Percentiles rank a stretch among this genome's conserved stretches.
Evolutionary conservation across 2,797 vertebrate genomes (phyloP).

Genomic region (Galaxias olidus): DNA sequence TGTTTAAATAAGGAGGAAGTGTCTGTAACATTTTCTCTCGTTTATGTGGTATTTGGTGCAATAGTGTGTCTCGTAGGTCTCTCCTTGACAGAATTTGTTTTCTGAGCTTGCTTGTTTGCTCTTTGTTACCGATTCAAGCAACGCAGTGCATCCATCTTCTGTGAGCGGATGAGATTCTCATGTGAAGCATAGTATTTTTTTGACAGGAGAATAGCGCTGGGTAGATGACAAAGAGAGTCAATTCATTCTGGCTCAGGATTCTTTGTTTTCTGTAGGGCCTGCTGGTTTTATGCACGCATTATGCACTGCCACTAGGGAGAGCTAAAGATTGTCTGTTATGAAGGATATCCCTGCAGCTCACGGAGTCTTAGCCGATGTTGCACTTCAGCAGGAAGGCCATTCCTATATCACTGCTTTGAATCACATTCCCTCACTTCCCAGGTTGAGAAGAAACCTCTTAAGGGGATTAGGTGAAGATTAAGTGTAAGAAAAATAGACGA

Average conservation of each 20-base stretch:
- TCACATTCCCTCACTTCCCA: conserved; percentile 50
- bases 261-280: conserved; percentile 34
- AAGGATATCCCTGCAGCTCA: conserved; percentile 11
- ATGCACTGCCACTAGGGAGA: conserved; percentile 60
- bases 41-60: conserved; percentile 47
- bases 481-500: not conserved
- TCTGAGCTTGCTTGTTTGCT: conserved; percentile 27
- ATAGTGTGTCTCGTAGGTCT: conserved; percentile 36
- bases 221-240: not conserved
- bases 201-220: too few species aligned
- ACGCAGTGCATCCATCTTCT: not conserved
- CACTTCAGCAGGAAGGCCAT: conserved; percentile 21
- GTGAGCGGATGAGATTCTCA: not conserved
- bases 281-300: conserved; percentile 46
- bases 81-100: conserved; percentile 23
- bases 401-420: conserved; percentile 31
- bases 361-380: conserved; percentile 18
- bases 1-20: conserved; percentile 8
- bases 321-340: conserved; percentile 28
- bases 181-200: too few species aligned
- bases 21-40: conserved; percentile 14
- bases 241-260: not conserved
- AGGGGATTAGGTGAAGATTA: not conserved
- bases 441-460: not conserved
- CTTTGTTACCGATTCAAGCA: conserved; percentile 18